These are phyloP conservation scores for Cyanoramphus novaezelandiae DNA, from an alignment of 2,113 vertebrate species.

Conservation along the genomic window DNA sequence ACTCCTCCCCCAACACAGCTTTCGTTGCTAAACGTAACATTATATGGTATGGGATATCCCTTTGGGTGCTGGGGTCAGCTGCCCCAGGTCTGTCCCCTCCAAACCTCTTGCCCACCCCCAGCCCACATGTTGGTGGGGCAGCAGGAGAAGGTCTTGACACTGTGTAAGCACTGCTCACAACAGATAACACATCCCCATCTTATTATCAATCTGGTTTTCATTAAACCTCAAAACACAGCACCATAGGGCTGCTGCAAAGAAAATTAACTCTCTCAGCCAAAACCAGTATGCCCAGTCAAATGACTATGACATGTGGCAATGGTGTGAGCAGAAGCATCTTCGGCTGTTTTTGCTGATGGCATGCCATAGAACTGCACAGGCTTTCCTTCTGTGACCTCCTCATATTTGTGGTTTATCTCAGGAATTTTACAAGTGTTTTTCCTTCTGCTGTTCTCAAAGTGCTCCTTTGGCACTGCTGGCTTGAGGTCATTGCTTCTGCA, in stretches of 20 bases:
- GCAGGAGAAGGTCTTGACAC: accelerated
- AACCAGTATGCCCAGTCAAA: neutral
- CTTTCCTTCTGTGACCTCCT: neutral
- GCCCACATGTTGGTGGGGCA: accelerated
- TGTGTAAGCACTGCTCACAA: neutral
- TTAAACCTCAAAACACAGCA: neutral
- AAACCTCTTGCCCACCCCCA: neutral
- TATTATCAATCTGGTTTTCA: neutral
- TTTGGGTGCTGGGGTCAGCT: neutral
- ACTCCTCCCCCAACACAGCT: neutral
- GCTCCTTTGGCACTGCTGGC: neutral
- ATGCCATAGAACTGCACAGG: neutral
- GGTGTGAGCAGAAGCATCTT: neutral
- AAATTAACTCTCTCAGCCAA: neutral
- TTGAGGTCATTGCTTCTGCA: neutral
- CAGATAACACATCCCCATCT: neutral
- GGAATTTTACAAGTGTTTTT: conserved; percentile 41
- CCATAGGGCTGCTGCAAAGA: neutral
- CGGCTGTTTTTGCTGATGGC: neutral
- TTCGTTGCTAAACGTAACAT: neutral
- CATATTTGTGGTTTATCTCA: conserved; percentile 26
- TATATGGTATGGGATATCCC: neutral
- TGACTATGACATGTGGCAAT: neutral
- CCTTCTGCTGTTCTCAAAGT: neutral
- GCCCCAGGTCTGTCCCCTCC: neutral